phyloP scores from a whole-genome alignment of 2,113 vertebrate genomes.

The Elephas maximus region DNA sequence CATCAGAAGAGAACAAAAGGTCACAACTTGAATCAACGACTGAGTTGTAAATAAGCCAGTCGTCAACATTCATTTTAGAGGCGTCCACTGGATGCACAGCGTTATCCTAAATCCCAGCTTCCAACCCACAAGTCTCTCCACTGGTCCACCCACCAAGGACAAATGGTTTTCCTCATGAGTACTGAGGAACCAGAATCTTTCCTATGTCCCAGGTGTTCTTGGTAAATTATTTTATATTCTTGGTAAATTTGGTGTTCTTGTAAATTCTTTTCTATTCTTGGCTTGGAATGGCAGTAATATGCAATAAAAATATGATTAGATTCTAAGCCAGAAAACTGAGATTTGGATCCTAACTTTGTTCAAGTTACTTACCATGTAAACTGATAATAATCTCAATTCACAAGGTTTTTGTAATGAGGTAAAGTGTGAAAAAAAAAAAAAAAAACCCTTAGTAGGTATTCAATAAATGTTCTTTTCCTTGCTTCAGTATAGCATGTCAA shows the following conservation, averaged over 20 bases:
- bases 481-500: conserved; percentile 16
- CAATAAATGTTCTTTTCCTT: conserved; percentile 20
- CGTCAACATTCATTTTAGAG: neutral
- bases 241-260: neutral
- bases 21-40: neutral
- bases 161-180: neutral
- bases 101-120: neutral
- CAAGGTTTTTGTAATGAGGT: neutral
- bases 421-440: conserved; percentile 10
- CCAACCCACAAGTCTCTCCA: neutral
- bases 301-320: neutral
- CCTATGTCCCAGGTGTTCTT: neutral
- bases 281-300: neutral
- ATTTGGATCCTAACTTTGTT: neutral
- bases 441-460: conserved; percentile 31
- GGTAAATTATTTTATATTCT: neutral
- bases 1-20: neutral
- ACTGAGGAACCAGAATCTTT: neutral
- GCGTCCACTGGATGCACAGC: neutral
- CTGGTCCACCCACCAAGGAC: neutral
- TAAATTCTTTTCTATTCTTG: conserved; percentile 12
- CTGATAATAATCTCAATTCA: neutral
- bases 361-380: neutral
- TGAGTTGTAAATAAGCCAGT: neutral
- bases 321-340: neutral